Conservation (phyloP, 2,888 invertebrate species). For the Hypomecis atomaria region DNA sequence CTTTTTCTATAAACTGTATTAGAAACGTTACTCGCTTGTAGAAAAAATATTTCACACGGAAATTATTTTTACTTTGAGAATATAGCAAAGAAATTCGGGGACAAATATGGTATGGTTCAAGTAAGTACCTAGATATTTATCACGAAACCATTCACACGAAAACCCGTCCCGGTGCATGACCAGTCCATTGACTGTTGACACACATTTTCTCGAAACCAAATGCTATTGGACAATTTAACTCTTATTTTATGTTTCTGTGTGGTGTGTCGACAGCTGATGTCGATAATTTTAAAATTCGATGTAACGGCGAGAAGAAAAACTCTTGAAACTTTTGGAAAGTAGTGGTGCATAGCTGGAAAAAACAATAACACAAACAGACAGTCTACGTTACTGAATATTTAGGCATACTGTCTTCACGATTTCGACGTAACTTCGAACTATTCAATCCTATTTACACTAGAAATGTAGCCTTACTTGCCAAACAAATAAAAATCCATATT, state of each 20-base stretch:
- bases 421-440: no score
- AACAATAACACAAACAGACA: no score
- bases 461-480: neutral
- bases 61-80: neutral
- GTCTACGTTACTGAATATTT: no score
- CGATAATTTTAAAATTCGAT: slow-evolving; percentile 3
- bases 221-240: slow-evolving; percentile 17
- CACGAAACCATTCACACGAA: slow-evolving; percentile 37
- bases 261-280: neutral
- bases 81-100: slow-evolving; percentile 24
- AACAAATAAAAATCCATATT: neutral
- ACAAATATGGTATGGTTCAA: slow-evolving; percentile 19
- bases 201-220: slow-evolving; percentile 37
- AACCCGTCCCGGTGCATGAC: slow-evolving; percentile 38
- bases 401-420: no score
- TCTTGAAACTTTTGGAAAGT: no score
- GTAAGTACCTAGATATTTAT: slow-evolving; percentile 30
- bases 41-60: slow-evolving; percentile 19
- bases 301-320: neutral
- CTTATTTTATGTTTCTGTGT: slow-evolving; percentile 12
- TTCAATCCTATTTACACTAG: no score
- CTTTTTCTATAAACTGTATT: slow-evolving; percentile 35
- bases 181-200: slow-evolving; percentile 35
- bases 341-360: no score
- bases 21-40: slow-evolving; percentile 11